phyloP scores from a whole-genome alignment of 2,888 invertebrate genomes.

The Emmelina monodactyla region DNA sequence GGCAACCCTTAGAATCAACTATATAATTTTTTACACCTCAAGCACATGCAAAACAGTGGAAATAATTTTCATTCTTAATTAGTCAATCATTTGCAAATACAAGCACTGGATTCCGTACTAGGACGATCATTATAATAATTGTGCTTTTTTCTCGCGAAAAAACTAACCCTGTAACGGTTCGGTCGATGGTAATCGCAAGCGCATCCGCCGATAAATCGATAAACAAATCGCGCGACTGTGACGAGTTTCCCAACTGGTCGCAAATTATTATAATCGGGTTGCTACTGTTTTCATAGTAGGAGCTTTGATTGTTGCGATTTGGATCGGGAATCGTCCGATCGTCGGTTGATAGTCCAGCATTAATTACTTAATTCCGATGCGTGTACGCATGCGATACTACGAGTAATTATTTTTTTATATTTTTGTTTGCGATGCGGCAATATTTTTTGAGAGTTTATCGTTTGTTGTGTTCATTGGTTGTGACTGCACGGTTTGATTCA shows the following conservation, averaged over 20 bases:
- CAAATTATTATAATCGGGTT: constrained; percentile 40
- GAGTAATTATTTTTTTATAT: constrained; percentile 45
- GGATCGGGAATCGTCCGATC: constrained; percentile 36
- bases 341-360: constrained; percentile 48
- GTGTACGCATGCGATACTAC: constrained; percentile 49
- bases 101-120: constrained; percentile 52
- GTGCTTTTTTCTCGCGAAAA: constrained; percentile 53
- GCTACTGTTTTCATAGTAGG: constrained; percentile 41
- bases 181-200: constrained; percentile 52
- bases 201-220: constrained; percentile 60
- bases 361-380: constrained; percentile 62
- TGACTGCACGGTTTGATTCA: constrained; percentile 43
- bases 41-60: constrained; percentile 47
- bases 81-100: constrained; percentile 56
- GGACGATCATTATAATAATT: constrained; percentile 60
- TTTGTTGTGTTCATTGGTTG: constrained; percentile 39
- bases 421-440: constrained; percentile 41
- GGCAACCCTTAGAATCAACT: constrained; percentile 25
- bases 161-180: constrained; percentile 33
- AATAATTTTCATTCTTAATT: constrained; percentile 58
- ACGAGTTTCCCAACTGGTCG: constrained; percentile 45
- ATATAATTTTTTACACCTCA: constrained; percentile 28
- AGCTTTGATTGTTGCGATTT: constrained; percentile 32
- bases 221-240: constrained; percentile 50
- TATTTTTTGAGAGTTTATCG: constrained; percentile 55